These are phyloP conservation scores for Xiphias gladius DNA, from an alignment of 2,113 vertebrate genomes.

Conservation along the genomic window DNA sequence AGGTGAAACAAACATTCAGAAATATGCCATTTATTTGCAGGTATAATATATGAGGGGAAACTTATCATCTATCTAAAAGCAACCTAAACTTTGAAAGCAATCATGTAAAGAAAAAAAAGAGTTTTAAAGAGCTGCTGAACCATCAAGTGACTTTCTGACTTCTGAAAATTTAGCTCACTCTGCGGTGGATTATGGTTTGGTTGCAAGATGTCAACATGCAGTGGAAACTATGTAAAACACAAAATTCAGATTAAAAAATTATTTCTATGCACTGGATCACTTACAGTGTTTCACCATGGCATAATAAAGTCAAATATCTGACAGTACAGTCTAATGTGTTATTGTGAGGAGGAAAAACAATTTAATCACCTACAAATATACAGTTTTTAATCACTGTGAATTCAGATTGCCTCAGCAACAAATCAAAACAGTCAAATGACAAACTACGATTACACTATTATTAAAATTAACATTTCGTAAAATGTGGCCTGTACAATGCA, in stretches of 20 bases:
- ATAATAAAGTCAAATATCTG: conserved; percentile 67
- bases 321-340: conserved; percentile 67
- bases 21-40: conserved; percentile 52
- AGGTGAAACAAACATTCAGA: conserved; percentile 64
- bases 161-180: not conserved
- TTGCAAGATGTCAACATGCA: conserved; percentile 37
- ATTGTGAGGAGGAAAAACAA: conserved; percentile 69
- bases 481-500: conserved; percentile 71
- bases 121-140: conserved; percentile 50
- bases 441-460: conserved; percentile 59
- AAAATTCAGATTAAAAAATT: conserved; percentile 53
- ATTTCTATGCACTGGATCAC: conserved; percentile 45
- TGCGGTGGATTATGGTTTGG: conserved; percentile 11
- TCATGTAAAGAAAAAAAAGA: conserved; percentile 45
- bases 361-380: conserved; percentile 75
- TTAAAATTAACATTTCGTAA: conserved; percentile 55
- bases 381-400: conserved; percentile 70
- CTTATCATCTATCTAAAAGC: conserved; percentile 16
- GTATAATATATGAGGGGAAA: conserved; percentile 60
- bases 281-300: conserved; percentile 61
- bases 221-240: conserved; percentile 45
- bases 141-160: conserved; percentile 24
- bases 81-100: conserved; percentile 43
- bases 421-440: conserved; percentile 71
- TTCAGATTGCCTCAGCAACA: conserved; percentile 72